Conservation (phyloP, 92 coral and sea anemone genomes). For the Porites cylindrica region DNA sequence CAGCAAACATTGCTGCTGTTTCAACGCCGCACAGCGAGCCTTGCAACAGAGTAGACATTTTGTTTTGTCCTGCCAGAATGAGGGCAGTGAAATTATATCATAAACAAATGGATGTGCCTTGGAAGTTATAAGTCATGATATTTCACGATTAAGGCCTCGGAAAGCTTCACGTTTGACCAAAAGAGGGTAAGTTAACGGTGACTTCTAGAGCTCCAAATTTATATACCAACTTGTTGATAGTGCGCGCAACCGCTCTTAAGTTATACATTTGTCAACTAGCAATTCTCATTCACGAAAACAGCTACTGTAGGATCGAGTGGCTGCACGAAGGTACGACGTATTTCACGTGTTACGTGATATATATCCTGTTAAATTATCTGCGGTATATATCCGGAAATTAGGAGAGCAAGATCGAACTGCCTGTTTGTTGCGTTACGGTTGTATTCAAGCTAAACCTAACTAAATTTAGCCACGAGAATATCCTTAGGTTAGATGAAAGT, state of each 20-base stretch:
- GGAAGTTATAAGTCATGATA: conserved; percentile 27
- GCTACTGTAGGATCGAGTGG: conserved; percentile 37
- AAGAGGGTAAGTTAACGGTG: conserved; percentile 35
- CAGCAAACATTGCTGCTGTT: conserved; percentile 78
- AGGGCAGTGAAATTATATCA: conserved; percentile 32
- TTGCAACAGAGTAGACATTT: conserved; percentile 54
- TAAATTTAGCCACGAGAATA: conserved; percentile 32
- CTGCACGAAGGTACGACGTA: conserved; percentile 20
- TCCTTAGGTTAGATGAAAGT: conserved; percentile 17
- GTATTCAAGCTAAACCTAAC: conserved; percentile 26
- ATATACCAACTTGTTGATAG: conserved; percentile 54
- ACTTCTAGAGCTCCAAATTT: conserved; percentile 29
- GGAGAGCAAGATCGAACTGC: conserved; percentile 28
- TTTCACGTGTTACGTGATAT: conserved; percentile 49
- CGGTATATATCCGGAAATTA: conserved; percentile 50
- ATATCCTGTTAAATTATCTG: conserved; percentile 51
- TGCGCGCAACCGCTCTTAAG: conserved; percentile 19
- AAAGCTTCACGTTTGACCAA: conserved; percentile 25
- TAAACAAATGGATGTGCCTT: conserved; percentile 55
- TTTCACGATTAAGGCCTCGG: conserved; percentile 36
- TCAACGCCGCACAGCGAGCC: conserved; percentile 66
- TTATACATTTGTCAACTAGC: conserved; percentile 47
- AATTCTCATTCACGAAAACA: conserved; percentile 26
- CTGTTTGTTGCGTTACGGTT: conserved; percentile 48
- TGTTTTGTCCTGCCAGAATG: conserved; percentile 56